Evolutionary conservation across 2,888 invertebrate genomes (phyloP), one percentile per base, ranked within the genome.

Genomic region (Ditula angustiorana): DNA sequence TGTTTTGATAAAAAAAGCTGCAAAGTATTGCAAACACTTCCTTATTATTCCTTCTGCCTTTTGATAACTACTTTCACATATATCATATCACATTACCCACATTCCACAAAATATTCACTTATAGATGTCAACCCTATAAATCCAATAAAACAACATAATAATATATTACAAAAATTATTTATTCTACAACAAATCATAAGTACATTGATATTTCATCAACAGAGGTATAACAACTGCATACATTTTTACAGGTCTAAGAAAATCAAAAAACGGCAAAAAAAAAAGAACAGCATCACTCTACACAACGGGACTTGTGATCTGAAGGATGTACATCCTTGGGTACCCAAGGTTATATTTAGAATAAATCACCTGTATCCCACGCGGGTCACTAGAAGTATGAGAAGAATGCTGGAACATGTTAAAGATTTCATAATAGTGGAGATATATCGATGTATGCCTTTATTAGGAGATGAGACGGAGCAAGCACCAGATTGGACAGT

Each of bases 361-460:
- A 71, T 78, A 10, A 66, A 66, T 35, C 59, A 69, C 21, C 10
- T 60, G 23, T 68, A 67, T 28, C 19, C 60, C 4, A 62, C 67
- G 10, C 66, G 73, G 19, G 55, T 86, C 1, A 90, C 91, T 10
- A 80, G 90, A 30, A 83, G 82, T 63, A 65, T 83, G 11, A 73
- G 76, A 1, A 83, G 76, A 59, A 60, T 77, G 13, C 49, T 79
- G 11, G 70, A 78, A 4, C 50, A 69, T 10, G 61, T 79, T 7
- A 73, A 72, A 26, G 69, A 85, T 5, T 82, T 89, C 61, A 77
- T 81, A 2, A 76, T 91, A 11, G 69, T 87, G 19, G 91, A 91
- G 69, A 70, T 76, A 0, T 91, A 91, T 68, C 77, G 86, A 66
- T 88, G 90, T 72, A 91, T 91, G 90, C 91, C 91, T 0, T 71